These are phyloP conservation scores for Peromyscus leucopus DNA, from an alignment of 2,113 vertebrate genomes.

Conservation along the genomic window DNA sequence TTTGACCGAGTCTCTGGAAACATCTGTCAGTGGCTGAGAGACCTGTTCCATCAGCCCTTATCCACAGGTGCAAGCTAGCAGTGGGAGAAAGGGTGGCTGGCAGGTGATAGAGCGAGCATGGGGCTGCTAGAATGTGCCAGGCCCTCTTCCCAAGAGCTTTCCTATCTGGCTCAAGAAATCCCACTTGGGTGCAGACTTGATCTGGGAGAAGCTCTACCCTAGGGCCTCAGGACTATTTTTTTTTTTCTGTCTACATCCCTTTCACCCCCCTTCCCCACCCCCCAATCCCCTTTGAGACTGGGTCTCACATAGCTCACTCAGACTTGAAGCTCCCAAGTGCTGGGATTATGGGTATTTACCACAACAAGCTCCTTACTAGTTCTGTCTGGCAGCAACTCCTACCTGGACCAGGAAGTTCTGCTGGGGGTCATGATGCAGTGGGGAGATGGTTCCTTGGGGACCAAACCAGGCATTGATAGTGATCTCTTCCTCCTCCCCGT, in stretches of 20 bases:
- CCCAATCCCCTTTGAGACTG: neutral
- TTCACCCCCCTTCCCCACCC: no score
- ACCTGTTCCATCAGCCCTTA: rapidly evolving
- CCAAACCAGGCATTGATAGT: conserved; percentile 98
- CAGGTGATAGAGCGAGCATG: no score
- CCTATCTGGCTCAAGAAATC: neutral
- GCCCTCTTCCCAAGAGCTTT: neutral
- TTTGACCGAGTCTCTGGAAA: neutral
- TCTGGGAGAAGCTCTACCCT: rapidly evolving
- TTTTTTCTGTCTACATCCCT: neutral
- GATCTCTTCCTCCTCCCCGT: conserved; percentile 95
- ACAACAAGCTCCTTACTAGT: neutral
- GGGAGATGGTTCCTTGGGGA: conserved; percentile 94
- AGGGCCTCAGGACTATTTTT: neutral
- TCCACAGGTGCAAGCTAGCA: neutral
- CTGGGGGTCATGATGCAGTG: conserved; percentile 97
- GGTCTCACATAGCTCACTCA: neutral
- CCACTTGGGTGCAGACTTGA: neutral
- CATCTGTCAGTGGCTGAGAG: neutral
- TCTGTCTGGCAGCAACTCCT: neutral
- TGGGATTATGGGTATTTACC: neutral
- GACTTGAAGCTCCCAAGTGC: neutral
- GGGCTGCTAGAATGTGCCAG: neutral
- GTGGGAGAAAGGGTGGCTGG: no score
- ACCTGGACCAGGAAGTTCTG: conserved; percentile 98